Base-by-base conservation (phyloP, 2,888 invertebrate genomes). In the Camptogramma bilineatum region DNA sequence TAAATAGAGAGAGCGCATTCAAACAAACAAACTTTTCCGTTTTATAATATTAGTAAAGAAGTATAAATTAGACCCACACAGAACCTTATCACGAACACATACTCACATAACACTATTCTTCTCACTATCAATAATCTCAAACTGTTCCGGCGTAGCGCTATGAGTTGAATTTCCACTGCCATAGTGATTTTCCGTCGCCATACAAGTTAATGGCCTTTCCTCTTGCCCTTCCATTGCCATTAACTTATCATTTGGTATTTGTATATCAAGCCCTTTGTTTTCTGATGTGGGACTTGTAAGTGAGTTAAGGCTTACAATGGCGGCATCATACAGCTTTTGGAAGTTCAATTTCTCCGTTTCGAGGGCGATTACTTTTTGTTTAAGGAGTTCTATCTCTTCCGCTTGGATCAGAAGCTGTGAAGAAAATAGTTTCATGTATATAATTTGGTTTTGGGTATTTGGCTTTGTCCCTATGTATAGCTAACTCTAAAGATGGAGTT, bases 51-150 rank as follows among this genome's bases (percentile, higher is more conserved):
- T n/a, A n/a, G 28, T 28, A 28, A 28, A 4, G 4, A 21, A 21
- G 21, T 21, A 21, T n/a, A n/a, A n/a, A n/a, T n/a, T n/a, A n/a
- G n/a, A n/a, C n/a, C n/a, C n/a, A 13, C 34, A 39, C 34, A 39
- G 13, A 39, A 39, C 10, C 34, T 13, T 13, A 28, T 13, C 34
- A 53, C 18, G 52, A 10, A 0, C 0, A 24, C 8, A 24, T 48
- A 87, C 88, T 86, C 74, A 92, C 93, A 82, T 80, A 54, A 79
- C 82, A 80, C 85, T 87, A 77, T 87, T 91, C 70, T 91, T 93
- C 60, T 93, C 93, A 74, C 85, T 94, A 56, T 94, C 94, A 70
- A 95, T 94, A 74, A 95, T 94, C 83, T 95, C 95, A 83, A 95
- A 95, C 76, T 94, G 94, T 72, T 95, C 95, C 0, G 94, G 95